A percentile compares a stretch with the other conserved stretches of the same genome.
phyloP scores from a whole-genome alignment of 53 echinoderm and acorn worm genomes.

The Glandiceps talaboti region DNA sequence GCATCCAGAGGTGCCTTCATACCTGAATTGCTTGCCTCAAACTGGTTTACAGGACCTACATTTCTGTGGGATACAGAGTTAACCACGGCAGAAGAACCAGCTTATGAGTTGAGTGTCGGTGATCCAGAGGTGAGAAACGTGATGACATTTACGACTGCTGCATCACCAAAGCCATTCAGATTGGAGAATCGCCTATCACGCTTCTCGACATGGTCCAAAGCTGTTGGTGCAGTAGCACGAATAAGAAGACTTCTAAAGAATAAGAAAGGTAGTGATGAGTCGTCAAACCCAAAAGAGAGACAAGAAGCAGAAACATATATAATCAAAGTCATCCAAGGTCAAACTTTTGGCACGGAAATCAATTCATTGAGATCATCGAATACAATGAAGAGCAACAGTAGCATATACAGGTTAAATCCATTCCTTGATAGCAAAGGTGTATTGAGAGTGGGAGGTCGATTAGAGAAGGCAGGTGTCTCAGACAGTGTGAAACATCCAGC shows the following conservation, averaged over 20 bases:
- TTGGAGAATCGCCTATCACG: background rate
- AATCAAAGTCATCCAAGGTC: too few species aligned
- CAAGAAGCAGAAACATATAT: too few species aligned
- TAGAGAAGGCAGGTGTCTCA: conserved; percentile 12
- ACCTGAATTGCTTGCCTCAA: background rate
- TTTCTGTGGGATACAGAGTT: conserved; percentile 19
- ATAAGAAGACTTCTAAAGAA: background rate
- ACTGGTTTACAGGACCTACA: conserved; percentile 15
- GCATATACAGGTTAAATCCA: too few species aligned
- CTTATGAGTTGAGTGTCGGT: background rate
- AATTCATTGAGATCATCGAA: too few species aligned
- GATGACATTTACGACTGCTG: background rate
- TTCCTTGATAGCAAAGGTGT: conserved; percentile 25
- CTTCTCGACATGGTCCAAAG: background rate
- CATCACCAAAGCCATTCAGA: background rate
- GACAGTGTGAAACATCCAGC: conserved; percentile 26
- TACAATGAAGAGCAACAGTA: too few species aligned
- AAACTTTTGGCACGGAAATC: too few species aligned
- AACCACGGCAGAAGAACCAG: background rate
- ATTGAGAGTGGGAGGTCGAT: conserved; percentile 27
- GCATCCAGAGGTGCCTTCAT: conserved; percentile 17
- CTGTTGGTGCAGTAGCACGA: background rate
- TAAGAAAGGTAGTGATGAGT: background rate
- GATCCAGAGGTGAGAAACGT: background rate
- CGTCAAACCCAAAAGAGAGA: background rate